Evolutionary conservation across 2,113 vertebrate genomes (phyloP), one percentile per base, ranked within the genome.

Genomic region (Sclerurus mexicanus): DNA sequence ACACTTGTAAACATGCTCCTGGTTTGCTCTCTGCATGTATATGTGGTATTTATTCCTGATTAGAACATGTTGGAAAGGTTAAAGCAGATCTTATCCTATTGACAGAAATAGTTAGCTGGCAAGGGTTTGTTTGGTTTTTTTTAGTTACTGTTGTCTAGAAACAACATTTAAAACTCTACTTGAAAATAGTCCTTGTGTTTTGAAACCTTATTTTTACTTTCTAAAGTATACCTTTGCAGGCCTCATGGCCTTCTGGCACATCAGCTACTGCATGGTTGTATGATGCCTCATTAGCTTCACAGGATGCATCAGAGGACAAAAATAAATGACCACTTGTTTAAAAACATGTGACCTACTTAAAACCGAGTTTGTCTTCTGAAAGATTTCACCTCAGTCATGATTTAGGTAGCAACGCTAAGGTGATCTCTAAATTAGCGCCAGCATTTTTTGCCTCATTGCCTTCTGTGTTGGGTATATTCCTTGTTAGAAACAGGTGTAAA

Each of bases 301-400:
- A 28, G 47, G 56, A 64, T 90, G 75, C 49, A 62, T 94, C 76
- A 89, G 50, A 95, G 44, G 90, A 81, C 64, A 95, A 89, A 90
- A 75, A 71, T 52, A 93, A 93, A 60, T 6, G 33, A 80, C 35
- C 19, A 17, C n/a, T 75, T 64, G 44, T 87, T 63, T 46, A 20
- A 86, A 87, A 73, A 40, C n/a, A 52, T 71, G 42, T 78, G 67
- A 74, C 56, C 66, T 47, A 53, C 37, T 93, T 87, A 71, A 85
- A 85, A 67, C 17, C 33, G 18, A 47, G 15, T 72, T 90, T 74
- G 23, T 87, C 64, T 82, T 87, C 35, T 66, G 53, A 76, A 62
- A 66, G 25, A 19, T 59, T 89, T 37, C 27, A 27, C 37, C 11
- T 9, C 21, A 23, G 14, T 40, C 15, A 23, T 60, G 75, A 80